A percentile compares a stretch with the other conserved stretches of the same genome.
These are phyloP conservation scores for Crypturellus tataupa DNA, from an alignment of 2,797 vertebrate genomes.

Conservation along the genomic window DNA sequence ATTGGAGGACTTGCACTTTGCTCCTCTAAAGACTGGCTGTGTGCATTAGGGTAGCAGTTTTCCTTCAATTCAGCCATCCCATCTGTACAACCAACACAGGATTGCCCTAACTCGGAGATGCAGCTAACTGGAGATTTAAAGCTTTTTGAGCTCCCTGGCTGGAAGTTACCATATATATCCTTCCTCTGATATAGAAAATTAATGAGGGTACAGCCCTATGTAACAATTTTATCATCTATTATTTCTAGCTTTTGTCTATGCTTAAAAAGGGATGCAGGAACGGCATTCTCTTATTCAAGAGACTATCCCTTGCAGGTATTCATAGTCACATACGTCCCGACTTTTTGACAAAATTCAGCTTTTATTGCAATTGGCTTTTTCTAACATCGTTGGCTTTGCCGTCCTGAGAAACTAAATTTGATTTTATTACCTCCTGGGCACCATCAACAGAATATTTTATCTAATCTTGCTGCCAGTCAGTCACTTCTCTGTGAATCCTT, in stretches of 20 bases:
- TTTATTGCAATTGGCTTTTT: constrained; percentile 34
- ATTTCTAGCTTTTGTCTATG: not conserved
- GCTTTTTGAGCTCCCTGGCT: not conserved
- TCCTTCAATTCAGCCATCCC: not conserved
- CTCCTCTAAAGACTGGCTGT: not conserved
- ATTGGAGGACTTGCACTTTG: not conserved
- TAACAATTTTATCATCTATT: not conserved
- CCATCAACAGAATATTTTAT: constrained; percentile 50
- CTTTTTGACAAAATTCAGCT: constrained; percentile 33
- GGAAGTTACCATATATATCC: constrained; percentile 7
- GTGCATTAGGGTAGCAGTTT: constrained; percentile 55
- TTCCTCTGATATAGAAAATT: constrained; percentile 21
- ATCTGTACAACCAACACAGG: constrained; percentile 52
- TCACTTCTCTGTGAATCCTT: constrained; percentile 29
- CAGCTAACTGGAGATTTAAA: constrained; percentile 35
- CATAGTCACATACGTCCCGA: constrained; percentile 20
- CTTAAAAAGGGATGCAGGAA: constrained; percentile 4
- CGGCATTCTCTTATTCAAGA: not conserved
- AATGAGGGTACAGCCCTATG: not conserved
- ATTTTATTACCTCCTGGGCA: constrained; percentile 53
- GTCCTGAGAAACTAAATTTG: constrained; percentile 26
- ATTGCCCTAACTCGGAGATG: constrained; percentile 1
- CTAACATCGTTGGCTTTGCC: not conserved
- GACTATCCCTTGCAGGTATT: constrained; percentile 12
- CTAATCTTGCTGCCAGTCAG: constrained; percentile 19